A percentile compares a stretch with the other conserved stretches of the same genome.
phyloP scores from a whole-genome alignment of 1,140 invertebrate species.

The Papilio aristodemus region DNA sequence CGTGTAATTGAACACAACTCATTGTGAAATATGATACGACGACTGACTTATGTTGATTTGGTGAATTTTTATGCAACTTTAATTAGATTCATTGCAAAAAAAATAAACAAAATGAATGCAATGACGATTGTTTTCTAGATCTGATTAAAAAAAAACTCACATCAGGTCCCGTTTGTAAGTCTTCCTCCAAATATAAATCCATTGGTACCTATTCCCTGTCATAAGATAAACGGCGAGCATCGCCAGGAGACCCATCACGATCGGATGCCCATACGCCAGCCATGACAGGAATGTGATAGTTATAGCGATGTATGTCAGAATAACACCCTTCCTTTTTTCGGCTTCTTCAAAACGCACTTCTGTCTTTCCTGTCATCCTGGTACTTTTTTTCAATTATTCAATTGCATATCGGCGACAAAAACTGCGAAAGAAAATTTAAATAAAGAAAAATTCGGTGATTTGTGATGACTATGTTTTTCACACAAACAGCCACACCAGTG shows the following conservation, averaged over 20 bases:
- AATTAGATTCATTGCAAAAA: too few relatives aligned
- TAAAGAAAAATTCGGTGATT: too few relatives aligned
- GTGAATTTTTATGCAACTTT: too few relatives aligned
- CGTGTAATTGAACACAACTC: constrained; percentile 17
- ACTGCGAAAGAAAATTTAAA: constrained; percentile 14
- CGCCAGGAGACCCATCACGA: constrained; percentile 44
- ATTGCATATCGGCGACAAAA: constrained; percentile 39
- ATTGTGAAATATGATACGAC: neutral
- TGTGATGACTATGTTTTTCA: too few relatives aligned
- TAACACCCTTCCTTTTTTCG: constrained; percentile 51
- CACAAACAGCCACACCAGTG: too few relatives aligned
- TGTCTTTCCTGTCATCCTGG: constrained; percentile 67
- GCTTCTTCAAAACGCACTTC: constrained; percentile 70
- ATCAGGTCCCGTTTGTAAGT: constrained; percentile 61
- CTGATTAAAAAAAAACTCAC: constrained; percentile 50
- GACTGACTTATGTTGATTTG: neutral
- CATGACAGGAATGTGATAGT: constrained; percentile 48
- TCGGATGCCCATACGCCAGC: constrained; percentile 45
- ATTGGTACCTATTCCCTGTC: constrained; percentile 70
- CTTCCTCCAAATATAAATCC: constrained; percentile 73
- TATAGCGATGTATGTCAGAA: constrained; percentile 49
- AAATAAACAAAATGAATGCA: too few relatives aligned
- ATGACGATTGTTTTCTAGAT: too few relatives aligned
- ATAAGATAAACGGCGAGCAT: constrained; percentile 55
- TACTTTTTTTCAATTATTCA: constrained; percentile 39